Conservation (phyloP, 2,113 vertebrate genomes). For the Mustela nigripes region DNA sequence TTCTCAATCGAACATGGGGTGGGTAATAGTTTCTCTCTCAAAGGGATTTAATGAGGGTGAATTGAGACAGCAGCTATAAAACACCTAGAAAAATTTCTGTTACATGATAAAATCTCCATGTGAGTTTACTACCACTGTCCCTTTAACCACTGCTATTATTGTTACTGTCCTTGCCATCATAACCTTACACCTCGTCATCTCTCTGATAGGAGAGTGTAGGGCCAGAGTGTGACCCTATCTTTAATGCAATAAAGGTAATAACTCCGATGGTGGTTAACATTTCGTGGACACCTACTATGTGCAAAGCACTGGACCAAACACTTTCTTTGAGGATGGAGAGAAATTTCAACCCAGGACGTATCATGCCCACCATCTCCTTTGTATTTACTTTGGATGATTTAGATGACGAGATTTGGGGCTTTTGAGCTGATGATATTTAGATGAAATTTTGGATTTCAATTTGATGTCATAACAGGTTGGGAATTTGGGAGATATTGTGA, state of each 20-base stretch:
- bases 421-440: background rate
- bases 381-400: background rate
- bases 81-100: background rate
- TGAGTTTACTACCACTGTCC: too few species aligned
- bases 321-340: background rate
- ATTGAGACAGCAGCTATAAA: background rate
- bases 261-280: background rate
- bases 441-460: background rate
- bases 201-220: background rate
- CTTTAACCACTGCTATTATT: too few species aligned
- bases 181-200: background rate
- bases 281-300: background rate
- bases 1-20: background rate
- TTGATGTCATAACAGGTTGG: background rate
- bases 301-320: background rate
- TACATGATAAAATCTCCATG: background rate
- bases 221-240: too few species aligned
- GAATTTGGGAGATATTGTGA: background rate
- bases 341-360: background rate
- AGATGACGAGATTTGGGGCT: background rate
- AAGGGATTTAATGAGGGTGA: background rate
- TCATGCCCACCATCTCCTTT: background rate
- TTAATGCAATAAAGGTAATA: background rate
- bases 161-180: background rate
- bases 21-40: background rate